Evolutionary conservation across 2,888 invertebrate species (phyloP).

Genomic region (Allolobophora icterica): DNA sequence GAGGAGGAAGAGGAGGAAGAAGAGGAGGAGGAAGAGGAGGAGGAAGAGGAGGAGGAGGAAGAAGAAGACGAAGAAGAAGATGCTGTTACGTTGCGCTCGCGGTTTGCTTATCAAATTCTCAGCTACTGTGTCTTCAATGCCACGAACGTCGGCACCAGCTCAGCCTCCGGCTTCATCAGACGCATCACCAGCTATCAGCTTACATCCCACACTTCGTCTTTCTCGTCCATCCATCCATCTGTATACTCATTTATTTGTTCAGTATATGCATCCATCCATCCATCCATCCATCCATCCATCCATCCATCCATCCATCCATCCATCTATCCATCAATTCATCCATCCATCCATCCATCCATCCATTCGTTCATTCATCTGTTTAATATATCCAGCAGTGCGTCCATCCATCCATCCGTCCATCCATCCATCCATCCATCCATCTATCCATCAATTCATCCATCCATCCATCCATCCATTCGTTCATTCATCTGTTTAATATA

Average conservation of each 20-base stretch:
- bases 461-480: too few species aligned
- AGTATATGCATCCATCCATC: neutral
- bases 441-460: too few species aligned
- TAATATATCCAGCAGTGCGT: too few species aligned
- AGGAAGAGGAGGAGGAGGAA: neutral
- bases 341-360: too few species aligned
- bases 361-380: too few species aligned
- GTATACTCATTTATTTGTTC: too few species aligned
- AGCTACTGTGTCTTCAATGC: neutral
- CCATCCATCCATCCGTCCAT: too few species aligned
- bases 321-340: too few species aligned
- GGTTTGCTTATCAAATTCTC: neutral
- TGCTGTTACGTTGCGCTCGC: neutral
- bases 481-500: too few species aligned
- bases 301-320: too few species aligned
- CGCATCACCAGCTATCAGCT: neutral
- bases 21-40: neutral
- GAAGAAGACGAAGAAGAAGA: neutral
- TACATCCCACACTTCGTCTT: neutral
- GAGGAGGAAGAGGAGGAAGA: neutral
- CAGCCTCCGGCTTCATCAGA: neutral
- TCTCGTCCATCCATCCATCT: neutral
- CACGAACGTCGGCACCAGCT: too few species aligned
- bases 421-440: too few species aligned
- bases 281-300: neutral